Base-by-base conservation (phyloP, 1,140 invertebrate species). In the Hypothenemus hampei region DNA sequence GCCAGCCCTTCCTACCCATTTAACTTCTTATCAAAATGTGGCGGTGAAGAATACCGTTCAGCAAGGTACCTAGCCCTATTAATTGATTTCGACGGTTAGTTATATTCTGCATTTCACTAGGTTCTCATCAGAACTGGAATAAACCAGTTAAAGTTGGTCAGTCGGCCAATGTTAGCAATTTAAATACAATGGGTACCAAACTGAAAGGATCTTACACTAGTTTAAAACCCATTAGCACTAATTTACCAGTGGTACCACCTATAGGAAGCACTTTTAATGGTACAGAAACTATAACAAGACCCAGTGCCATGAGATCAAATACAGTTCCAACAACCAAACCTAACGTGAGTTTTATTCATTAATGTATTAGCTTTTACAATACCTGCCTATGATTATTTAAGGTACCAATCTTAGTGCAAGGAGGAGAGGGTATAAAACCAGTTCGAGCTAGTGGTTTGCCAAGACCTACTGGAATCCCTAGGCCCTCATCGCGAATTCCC, bases 201-300 rank as follows among this genome's bases (percentile, higher is more conserved):
- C 43, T 69, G 36, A 66, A 62, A 46, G 59, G 60, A 4, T 69
- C 67, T 3, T 69, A 69, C 37, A 67, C 65, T 3, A 66, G 61
- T 53, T 43, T 69, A 26, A 61, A 57, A 26, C 67, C 67, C 7
- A 61, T 67, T 18, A 65, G 60, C 26, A 50, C 58, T 20, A 59
- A 62, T 56, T 60, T 69, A 40, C 65, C 67, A 10, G 49, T 66
- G 21, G 57, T 56, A 13, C 54, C 65, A 21, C 58, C 58, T n/a
- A 19, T 18, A 11, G 3, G 16, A 8, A 24, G 5, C 43, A 47
- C 4, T 20, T 29, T 35, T 33, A 41, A 26, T 35, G 18, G 37
- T n/a, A 29, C 49, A 1, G 22, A 20, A 18, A 41, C 22, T 19
- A 20, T 21, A 16, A 33, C 23, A 8, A 24, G 49, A 33, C 13